A percentile compares a stretch with the other conserved stretches of the same genome.
phyloP scores from a whole-genome alignment of 1,140 invertebrate genomes.

The Scaptomyza graminum region DNA sequence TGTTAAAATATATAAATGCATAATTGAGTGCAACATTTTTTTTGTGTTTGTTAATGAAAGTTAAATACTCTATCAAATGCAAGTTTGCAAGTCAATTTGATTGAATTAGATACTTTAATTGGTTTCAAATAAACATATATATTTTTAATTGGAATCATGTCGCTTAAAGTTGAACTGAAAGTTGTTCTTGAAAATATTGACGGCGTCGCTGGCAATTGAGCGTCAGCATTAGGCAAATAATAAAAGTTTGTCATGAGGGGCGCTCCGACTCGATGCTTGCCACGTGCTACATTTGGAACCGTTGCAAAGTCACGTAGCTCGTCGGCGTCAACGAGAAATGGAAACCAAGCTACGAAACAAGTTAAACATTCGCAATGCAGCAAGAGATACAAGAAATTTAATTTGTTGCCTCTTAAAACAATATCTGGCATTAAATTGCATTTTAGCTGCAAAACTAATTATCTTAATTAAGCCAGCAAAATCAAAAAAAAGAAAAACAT shows the following conservation, averaged over 20 bases:
- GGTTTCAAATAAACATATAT: background rate
- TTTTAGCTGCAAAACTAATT: background rate
- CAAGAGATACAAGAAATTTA: background rate
- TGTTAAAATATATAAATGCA: constrained; percentile 17
- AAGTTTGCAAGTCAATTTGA: background rate
- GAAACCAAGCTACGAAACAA: constrained; percentile 44
- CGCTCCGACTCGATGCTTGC: constrained; percentile 4
- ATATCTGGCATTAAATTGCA: constrained; percentile 3
- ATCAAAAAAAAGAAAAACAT: background rate
- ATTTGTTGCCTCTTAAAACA: background rate
- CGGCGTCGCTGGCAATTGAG: constrained; percentile 49
- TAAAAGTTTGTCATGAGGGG: constrained; percentile 29
- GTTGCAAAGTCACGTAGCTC: constrained; percentile 59
- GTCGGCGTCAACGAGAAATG: constrained; percentile 24
- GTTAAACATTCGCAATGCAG: constrained; percentile 35
- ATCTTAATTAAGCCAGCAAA: background rate
- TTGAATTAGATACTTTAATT: background rate
- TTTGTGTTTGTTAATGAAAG: background rate
- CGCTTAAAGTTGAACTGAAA: background rate
- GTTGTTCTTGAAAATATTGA: constrained; percentile 31
- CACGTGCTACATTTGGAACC: constrained; percentile 54
- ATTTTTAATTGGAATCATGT: background rate
- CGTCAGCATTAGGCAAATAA: constrained; percentile 24
- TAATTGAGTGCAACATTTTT: constrained; percentile 19
- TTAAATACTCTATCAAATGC: background rate